Percentiles rank a stretch among this genome's conserved stretches.
These are phyloP conservation scores for Petaurus breviceps DNA, from an alignment of 2,113 vertebrate species.

Conservation along the genomic window DNA sequence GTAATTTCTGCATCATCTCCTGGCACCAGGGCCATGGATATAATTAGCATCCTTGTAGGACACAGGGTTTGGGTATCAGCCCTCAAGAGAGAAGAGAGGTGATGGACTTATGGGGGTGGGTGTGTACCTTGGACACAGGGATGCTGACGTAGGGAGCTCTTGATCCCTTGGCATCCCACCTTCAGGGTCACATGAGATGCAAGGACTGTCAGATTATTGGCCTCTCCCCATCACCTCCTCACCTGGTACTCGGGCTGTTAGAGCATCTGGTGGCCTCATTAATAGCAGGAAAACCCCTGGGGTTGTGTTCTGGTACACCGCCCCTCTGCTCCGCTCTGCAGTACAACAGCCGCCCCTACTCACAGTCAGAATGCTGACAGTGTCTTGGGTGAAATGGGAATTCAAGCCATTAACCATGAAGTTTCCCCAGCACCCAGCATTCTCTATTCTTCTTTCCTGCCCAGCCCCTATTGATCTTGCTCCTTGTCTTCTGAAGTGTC, in stretches of 20 bases:
- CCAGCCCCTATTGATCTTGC: neutral
- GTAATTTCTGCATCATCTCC: neutral
- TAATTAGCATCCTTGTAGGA: slow-evolving; percentile 2
- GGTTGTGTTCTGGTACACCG: neutral
- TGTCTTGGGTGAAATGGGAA: neutral
- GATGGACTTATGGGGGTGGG: neutral
- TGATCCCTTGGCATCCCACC: neutral
- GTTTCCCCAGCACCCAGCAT: neutral
- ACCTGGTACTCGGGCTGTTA: neutral
- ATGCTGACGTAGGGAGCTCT: neutral
- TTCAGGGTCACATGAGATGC: neutral
- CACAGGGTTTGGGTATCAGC: neutral
- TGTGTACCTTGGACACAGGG: neutral
- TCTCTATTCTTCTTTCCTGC: neutral
- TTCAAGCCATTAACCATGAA: neutral
- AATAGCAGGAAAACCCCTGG: neutral
- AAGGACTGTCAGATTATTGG: neutral
- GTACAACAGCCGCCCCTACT: neutral
- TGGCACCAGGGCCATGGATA: neutral
- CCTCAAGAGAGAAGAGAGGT: neutral
- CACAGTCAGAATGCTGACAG: neutral
- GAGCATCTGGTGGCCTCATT: neutral
- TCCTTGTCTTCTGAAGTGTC: neutral
- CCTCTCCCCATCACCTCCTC: neutral
- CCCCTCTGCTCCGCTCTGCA: neutral